phyloP scores from a whole-genome alignment of 2,113 vertebrate genomes.

The Puntigrus tetrazona region DNA sequence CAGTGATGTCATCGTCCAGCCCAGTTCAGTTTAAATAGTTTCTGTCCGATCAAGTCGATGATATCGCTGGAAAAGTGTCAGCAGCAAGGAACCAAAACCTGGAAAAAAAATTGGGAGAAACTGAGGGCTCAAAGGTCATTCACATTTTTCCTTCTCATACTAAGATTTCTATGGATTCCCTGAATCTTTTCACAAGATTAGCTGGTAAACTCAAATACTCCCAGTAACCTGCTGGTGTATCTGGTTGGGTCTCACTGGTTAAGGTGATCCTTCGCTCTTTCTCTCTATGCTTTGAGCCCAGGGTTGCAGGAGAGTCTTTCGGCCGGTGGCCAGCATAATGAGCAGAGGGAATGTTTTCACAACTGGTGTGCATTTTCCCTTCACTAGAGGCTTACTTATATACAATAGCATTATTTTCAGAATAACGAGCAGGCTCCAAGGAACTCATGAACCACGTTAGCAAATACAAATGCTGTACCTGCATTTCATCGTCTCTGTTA shows the following conservation, averaged over 20 bases:
- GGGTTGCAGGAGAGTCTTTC: slow-evolving; percentile 31
- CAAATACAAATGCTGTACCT: not conserved
- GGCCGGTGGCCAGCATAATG: slow-evolving; percentile 49
- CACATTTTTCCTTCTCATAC: too few species aligned
- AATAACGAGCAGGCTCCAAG: slow-evolving; percentile 40
- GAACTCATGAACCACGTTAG: slow-evolving; percentile 29
- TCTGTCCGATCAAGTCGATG: too few species aligned
- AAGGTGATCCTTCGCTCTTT: not conserved
- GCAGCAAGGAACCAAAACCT: too few species aligned
- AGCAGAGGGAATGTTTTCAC: slow-evolving; percentile 56
- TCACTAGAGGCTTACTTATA: slow-evolving; percentile 49
- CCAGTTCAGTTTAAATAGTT: too few species aligned
- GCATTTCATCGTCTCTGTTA: not conserved
- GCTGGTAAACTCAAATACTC: not conserved
- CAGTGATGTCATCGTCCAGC: too few species aligned
- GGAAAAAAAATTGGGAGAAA: too few species aligned
- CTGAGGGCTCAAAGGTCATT: too few species aligned
- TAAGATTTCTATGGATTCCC: too few species aligned
- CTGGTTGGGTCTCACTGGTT: not conserved
- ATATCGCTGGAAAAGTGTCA: too few species aligned
- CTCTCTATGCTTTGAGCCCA: not conserved
- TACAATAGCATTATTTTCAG: slow-evolving; percentile 51
- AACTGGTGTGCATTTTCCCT: slow-evolving; percentile 55
- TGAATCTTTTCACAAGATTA: too few species aligned
- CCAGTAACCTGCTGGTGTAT: not conserved